A percentile compares a stretch with the other conserved stretches of the same genome.
Conservation (phyloP, 2,888 invertebrate species). For the Drosophila cracens region DNA sequence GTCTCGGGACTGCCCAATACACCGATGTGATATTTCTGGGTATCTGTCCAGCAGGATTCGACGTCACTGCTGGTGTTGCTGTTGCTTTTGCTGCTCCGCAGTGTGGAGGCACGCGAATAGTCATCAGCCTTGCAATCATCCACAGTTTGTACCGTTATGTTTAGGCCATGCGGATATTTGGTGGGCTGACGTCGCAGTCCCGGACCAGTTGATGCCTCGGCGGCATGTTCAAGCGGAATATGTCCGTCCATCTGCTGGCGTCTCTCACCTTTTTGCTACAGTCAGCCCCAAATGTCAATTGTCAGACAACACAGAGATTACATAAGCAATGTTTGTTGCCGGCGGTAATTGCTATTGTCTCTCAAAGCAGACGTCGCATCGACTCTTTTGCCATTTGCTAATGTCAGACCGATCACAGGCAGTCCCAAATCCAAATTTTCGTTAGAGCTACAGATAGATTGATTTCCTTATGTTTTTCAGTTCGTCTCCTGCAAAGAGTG, state of each 20-base stretch:
- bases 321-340: constrained; percentile 49
- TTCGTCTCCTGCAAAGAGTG: constrained; percentile 30
- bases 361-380: constrained; percentile 32
- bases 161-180: constrained; percentile 81
- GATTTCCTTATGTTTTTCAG: constrained; percentile 7
- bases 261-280: constrained; percentile 40
- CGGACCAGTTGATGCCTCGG: constrained; percentile 36
- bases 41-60: constrained; percentile 55
- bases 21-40: constrained; percentile 77
- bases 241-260: constrained; percentile 33
- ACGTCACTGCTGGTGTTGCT: constrained; percentile 54
- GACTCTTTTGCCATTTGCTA: constrained; percentile 59
- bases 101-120: constrained; percentile 69
- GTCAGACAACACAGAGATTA: constrained; percentile 38
- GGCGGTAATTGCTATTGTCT: constrained; percentile 69
- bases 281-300: constrained; percentile 58
- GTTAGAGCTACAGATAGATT: constrained; percentile 2
- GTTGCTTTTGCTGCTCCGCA: constrained; percentile 61
- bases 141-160: constrained; percentile 76
- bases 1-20: constrained; percentile 78
- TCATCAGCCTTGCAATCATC: constrained; percentile 48
- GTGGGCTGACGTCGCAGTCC: constrained; percentile 77
- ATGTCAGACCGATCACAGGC: constrained; percentile 62
- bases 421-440: constrained; percentile 24
- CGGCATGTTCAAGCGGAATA: constrained; percentile 49